Base-by-base conservation (phyloP, 2,888 invertebrate genomes). In the Chloroclysta siterata region DNA sequence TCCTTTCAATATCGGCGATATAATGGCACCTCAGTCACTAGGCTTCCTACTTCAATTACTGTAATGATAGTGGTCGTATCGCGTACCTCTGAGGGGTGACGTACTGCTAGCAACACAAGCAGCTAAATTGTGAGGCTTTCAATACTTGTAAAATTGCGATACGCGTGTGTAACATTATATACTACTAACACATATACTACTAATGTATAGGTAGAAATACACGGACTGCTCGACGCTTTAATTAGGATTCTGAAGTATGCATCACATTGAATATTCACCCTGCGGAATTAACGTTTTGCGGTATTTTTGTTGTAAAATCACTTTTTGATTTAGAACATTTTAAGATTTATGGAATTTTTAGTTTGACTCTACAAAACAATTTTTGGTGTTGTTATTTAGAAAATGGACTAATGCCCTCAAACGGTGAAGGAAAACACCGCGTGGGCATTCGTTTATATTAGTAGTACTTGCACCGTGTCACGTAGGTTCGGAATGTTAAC, bases 41-140 rank as follows among this genome's bases (percentile, higher is more conserved):
- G 74, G 73, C 74, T 77, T 79, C 78, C 81, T 81, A 80, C 84
- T 84, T 81, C 83, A 85, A 87, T 88, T 85, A 85, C 78, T 77
- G 76, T 82, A 85, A 84, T 85, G 83, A 86, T 50, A 61, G 65
- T 54, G 46, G 55, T 48, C n/a, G 58, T 17, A 56, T 55, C 42
- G 56, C 42, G 36, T 28, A 56, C 41, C 60, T 56, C 55, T 15
- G 11, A 22, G 29, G 46, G 46, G 46, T 8, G 29, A 46, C 22
- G 46, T 51, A 46, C 47, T 56, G 41, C 14, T 42, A 15, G 42
- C 53, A 41, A 60, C 42, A 60, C 10, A 53, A 60, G 39, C 17
- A 48, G 22, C 22, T 7, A 8, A n/a, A n/a, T n/a, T 47, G 17
- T 13, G 17, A 28, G 36, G 33, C 0, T 54, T 33, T 33, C 0